Base-by-base conservation (phyloP, 2,888 invertebrate species). In the Ashinkailepas kermadecensis region DNA sequence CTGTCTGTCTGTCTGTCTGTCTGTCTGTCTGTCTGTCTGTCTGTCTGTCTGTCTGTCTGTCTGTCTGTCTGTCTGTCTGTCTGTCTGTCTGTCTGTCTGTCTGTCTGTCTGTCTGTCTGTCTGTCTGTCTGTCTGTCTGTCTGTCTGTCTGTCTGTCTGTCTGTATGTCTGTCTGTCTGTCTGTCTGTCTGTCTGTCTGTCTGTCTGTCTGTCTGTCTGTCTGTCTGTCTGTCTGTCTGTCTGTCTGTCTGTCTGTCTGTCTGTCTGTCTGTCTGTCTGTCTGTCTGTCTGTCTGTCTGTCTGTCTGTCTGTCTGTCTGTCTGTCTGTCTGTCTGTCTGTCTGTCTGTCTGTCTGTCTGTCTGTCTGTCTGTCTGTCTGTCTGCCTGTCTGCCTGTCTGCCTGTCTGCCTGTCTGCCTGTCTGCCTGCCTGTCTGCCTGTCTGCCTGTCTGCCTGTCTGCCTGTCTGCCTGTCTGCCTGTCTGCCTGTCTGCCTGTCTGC, bases 1-100 rank as follows among this genome's bases (percentile, higher is more conserved):
- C n/a, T n/a, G n/a, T 78, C 78, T 78, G n/a, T 78, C 78, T 78
- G 78, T 78, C 78, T 78, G 78, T 78, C 78, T 78, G 78, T 78
- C 78, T 78, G 78, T 78, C 78, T 78, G 78, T 78, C 78, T 78
- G 78, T 78, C 78, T 78, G 78, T 78, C 78, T 78, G 78, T 78
- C 78, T 78, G 78, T 78, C 78, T 78, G 78, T 78, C 78, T 78
- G 78, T 78, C 78, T 78, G 78, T 78, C 78, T 78, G 78, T 78
- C 78, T 78, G 78, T 78, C 78, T 78, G 78, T 78, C 78, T 78
- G 78, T 78, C 78, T 78, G 78, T 78, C 78, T 78, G 78, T 78
- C 78, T 78, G 78, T 78, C 78, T 78, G 54, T 78, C 78, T 78
- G 54, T 78, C 78, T 78, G 11, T 78, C 78, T 21, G 6, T 10